Conservation (phyloP, 2,113 vertebrate genomes). For the Pollachius pollachius region DNA sequence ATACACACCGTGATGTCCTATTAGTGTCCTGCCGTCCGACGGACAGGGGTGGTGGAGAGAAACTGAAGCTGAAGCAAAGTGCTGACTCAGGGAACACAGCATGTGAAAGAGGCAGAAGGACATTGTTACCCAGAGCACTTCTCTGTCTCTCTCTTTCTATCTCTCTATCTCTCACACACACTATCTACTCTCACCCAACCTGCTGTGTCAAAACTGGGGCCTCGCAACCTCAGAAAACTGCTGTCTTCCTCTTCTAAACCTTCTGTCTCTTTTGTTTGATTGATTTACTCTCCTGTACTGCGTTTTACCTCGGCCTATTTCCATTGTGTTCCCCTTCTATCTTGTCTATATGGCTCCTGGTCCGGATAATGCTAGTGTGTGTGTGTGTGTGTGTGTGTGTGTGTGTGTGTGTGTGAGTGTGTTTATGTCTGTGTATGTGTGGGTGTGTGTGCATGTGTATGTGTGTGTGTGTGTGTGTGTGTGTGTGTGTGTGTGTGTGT, state of each 20-base stretch:
- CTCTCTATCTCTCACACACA: no score
- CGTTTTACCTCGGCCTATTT: conserved; percentile 5
- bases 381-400: background rate
- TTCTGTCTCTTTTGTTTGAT: no score
- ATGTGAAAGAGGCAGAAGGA: conserved; percentile 19
- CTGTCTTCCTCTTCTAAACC: no score
- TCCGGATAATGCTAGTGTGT: no score
- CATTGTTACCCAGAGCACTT: conserved; percentile 8
- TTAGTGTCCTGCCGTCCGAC: conserved; percentile 65
- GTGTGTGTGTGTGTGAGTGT: background rate
- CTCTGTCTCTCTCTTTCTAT: no score
- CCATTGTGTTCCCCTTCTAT: background rate
- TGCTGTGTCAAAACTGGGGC: conserved; percentile 19
- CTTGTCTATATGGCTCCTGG: no score
- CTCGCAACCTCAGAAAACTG: conserved; percentile 3
- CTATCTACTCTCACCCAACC: conserved; percentile 18
- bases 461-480: background rate
- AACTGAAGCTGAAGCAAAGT: conserved; percentile 67
- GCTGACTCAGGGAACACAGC: conserved; percentile 72
- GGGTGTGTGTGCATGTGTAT: no score
- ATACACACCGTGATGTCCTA: conserved; percentile 55
- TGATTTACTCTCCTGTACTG: background rate
- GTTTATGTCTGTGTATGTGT: background rate
- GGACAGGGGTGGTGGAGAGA: conserved; percentile 52
- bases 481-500: background rate